Evolutionary conservation across 2,888 invertebrate species (phyloP).

Genomic region (Automeris io): DNA sequence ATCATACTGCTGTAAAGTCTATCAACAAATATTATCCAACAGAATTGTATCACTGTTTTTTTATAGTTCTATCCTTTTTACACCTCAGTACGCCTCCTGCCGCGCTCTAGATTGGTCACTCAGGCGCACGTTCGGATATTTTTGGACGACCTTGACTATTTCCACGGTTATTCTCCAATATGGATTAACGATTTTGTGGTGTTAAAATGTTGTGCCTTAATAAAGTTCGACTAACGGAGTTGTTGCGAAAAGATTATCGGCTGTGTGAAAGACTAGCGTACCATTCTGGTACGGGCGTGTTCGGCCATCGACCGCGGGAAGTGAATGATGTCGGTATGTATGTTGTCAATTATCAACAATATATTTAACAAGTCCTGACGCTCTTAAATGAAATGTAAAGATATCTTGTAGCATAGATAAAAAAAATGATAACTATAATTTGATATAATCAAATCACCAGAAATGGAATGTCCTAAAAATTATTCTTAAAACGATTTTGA

Average conservation of each 20-base stretch:
- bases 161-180: constrained; percentile 10
- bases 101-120: constrained; percentile 30
- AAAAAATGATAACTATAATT: too few relatives aligned
- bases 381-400: too few relatives aligned
- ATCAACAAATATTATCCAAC: constrained; percentile 11
- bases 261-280: constrained; percentile 46
- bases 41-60: constrained; percentile 5
- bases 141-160: constrained; percentile 33
- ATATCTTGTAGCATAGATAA: too few relatives aligned
- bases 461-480: too few relatives aligned
- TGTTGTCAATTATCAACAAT: not conserved
- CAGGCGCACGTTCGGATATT: constrained; percentile 47
- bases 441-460: too few relatives aligned
- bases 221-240: constrained; percentile 45
- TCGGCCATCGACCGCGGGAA: constrained; percentile 74
- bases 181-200: constrained; percentile 19
- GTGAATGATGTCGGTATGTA: constrained; percentile 51
- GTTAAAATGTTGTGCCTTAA: constrained; percentile 42
- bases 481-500: too few relatives aligned
- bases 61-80: constrained; percentile 2
- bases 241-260: constrained; percentile 40
- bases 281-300: constrained; percentile 77
- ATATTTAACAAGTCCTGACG: too few relatives aligned
- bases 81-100: constrained; percentile 31
- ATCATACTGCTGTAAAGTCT: constrained; percentile 14